Conservation (phyloP, 2,113 vertebrate species). For the Seriola dumerili region DNA sequence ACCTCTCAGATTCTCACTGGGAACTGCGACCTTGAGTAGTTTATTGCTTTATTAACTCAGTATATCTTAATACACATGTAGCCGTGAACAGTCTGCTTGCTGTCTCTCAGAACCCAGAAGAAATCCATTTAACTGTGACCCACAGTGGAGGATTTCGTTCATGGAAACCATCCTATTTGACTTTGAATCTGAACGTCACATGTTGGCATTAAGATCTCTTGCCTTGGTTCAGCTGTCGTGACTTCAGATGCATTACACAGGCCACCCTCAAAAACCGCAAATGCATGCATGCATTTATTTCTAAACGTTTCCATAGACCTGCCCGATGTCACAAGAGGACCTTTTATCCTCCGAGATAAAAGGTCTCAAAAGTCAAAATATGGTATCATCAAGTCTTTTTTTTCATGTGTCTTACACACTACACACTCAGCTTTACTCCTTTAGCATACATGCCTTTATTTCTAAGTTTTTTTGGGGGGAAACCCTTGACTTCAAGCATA, state of each 20-base stretch:
- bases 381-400: background rate
- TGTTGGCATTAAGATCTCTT: slow-evolving; percentile 21
- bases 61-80: slow-evolving; percentile 20
- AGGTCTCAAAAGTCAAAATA: slow-evolving; percentile 2
- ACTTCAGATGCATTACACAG: slow-evolving; percentile 1
- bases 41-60: slow-evolving; percentile 15
- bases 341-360: slow-evolving; percentile 26
- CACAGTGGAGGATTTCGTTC: background rate
- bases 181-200: slow-evolving; percentile 14
- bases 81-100: background rate
- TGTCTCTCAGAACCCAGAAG: background rate
- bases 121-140: background rate
- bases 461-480: background rate
- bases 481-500: background rate
- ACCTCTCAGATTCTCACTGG: slow-evolving; percentile 17
- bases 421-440: background rate
- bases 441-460: background rate
- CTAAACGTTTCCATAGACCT: slow-evolving; percentile 8
- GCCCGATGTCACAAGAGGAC: background rate
- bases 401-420: background rate
- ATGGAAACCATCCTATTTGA: slow-evolving; percentile 2
- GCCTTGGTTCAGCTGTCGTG: background rate
- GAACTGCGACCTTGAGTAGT: slow-evolving; percentile 3
- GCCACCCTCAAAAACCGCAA: background rate
- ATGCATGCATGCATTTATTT: slow-evolving; percentile 14